Conservation (phyloP, 2,888 invertebrate genomes). For the Peribatodes rhomboidaria region DNA sequence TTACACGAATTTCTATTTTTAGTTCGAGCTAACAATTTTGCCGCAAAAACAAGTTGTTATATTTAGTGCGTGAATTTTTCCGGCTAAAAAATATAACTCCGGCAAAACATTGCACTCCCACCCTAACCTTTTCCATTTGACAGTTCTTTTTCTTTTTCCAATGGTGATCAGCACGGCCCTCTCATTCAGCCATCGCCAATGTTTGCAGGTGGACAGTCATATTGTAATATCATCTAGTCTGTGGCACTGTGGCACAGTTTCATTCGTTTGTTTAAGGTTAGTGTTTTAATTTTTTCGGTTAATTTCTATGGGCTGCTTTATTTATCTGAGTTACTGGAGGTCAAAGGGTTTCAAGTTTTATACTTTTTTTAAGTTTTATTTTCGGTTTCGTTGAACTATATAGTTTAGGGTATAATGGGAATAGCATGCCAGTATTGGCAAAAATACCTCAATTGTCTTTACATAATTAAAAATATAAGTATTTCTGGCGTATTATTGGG, state of each 20-base stretch:
- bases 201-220: slow-evolving; percentile 19
- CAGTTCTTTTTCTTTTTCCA: slow-evolving; percentile 31
- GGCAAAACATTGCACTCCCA: background rate
- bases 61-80: background rate
- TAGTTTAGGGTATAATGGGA: too few relatives aligned
- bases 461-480: too few relatives aligned
- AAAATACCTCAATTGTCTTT: too few relatives aligned
- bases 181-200: slow-evolving; percentile 13
- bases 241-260: background rate
- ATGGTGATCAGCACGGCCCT: slow-evolving; percentile 18
- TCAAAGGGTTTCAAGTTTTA: too few relatives aligned
- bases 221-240: background rate
- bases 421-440: too few relatives aligned
- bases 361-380: background rate
- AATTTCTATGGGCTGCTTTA: too few relatives aligned
- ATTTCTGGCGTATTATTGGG: too few relatives aligned
- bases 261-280: background rate
- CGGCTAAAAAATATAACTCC: slow-evolving; percentile 1
- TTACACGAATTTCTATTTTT: too few relatives aligned
- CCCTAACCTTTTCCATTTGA: slow-evolving; percentile 18
- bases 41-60: background rate
- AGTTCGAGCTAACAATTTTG: too few relatives aligned
- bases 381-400: too few relatives aligned
- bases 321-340: background rate
- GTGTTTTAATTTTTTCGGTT: background rate